A percentile compares a stretch with the other conserved stretches of the same genome.
Conservation (phyloP, 2,113 vertebrate species). For the Labrus mixtus region DNA sequence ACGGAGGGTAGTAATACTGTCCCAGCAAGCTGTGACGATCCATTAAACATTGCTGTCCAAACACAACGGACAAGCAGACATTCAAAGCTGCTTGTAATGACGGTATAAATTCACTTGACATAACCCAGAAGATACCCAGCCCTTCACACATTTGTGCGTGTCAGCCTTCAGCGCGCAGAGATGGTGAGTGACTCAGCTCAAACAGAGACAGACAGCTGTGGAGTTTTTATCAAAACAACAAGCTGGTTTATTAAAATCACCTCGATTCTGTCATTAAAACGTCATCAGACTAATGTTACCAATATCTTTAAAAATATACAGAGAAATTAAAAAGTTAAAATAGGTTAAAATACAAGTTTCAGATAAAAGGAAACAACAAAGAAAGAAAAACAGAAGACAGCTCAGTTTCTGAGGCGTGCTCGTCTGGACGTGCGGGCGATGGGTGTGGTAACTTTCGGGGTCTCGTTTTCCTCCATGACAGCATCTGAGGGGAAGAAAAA, state of each 20-base stretch:
- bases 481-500: conserved; percentile 78
- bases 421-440: conserved; percentile 88
- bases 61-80: conserved; percentile 57
- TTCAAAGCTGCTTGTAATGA: conserved; percentile 61
- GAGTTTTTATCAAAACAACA: conserved; percentile 23
- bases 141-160: conserved; percentile 22
- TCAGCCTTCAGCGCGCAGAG: neutral
- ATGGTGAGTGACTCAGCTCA: conserved; percentile 15
- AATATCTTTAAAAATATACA: conserved; percentile 23
- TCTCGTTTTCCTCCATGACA: conserved; percentile 90
- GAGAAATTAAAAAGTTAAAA: conserved; percentile 6
- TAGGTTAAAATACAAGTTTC: neutral
- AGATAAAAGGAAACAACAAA: conserved; percentile 12
- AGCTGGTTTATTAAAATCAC: conserved; percentile 59
- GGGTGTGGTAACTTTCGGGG: conserved; percentile 93
- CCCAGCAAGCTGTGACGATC: conserved; percentile 74
- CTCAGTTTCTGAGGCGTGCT: conserved; percentile 81
- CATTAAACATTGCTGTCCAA: conserved; percentile 71
- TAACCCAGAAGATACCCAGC: conserved; percentile 32
- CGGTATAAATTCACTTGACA: conserved; percentile 64
- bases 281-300: neutral
- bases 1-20: conserved; percentile 55
- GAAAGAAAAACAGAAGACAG: neutral
- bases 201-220: conserved; percentile 4
- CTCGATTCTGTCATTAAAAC: neutral